Evolutionary conservation across 2,888 invertebrate genomes (phyloP).

Genomic region (Colostygia pectinataria): DNA sequence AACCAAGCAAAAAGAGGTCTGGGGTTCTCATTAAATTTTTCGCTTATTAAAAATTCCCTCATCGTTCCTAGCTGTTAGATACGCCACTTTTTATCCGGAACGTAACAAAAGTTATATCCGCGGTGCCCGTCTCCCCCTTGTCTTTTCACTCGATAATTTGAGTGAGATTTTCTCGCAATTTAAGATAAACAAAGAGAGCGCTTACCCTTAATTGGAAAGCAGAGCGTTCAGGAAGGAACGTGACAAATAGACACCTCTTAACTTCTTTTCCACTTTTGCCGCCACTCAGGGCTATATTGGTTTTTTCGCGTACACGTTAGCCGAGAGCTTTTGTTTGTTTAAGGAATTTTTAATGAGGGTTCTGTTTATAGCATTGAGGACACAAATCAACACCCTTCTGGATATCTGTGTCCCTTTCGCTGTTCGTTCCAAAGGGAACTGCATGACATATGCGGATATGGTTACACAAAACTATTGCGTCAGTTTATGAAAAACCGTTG

Average conservation of each 20-base stretch:
- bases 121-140: conserved; percentile 71
- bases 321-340: conserved; percentile 75
- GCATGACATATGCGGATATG: too few relatives aligned
- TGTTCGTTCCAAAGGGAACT: not conserved
- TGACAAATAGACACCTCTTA: conserved; percentile 84
- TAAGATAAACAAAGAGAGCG: conserved; percentile 83
- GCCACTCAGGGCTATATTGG: conserved; percentile 75
- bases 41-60: conserved; percentile 83
- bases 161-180: conserved; percentile 84
- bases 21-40: conserved; percentile 79
- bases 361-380: conserved; percentile 42
- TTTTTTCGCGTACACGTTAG: conserved; percentile 70
- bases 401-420: conserved; percentile 12
- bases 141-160: conserved; percentile 81
- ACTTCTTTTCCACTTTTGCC: conserved; percentile 80
- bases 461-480: too few relatives aligned
- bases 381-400: conserved; percentile 39
- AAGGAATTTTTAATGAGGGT: conserved; percentile 71
- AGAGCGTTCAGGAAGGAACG: conserved; percentile 81
- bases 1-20: conserved; percentile 63
- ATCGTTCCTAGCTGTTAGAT: conserved; percentile 69
- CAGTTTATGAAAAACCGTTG: too few relatives aligned
- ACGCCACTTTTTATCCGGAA: conserved; percentile 76
- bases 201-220: conserved; percentile 84
- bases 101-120: conserved; percentile 77